Conservation (phyloP, 1,140 invertebrate species). For the Pseudobourletiella spinata region DNA sequence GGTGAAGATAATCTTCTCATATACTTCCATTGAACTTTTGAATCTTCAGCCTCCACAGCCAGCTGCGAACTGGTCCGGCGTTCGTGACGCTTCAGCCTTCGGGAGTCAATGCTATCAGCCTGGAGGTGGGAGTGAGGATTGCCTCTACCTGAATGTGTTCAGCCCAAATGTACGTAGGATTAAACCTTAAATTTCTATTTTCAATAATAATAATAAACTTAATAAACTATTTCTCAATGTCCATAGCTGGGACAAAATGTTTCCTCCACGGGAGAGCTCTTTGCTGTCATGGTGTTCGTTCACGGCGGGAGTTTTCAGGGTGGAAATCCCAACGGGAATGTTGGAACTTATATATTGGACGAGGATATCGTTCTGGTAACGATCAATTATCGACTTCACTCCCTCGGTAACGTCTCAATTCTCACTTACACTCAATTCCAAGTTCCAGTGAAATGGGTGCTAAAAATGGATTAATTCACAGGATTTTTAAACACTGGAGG, state of each 20-base stretch:
- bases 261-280: too few relatives aligned
- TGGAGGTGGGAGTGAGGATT: neutral
- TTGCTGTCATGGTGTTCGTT: slow-evolving; percentile 39
- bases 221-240: too few relatives aligned
- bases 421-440: neutral
- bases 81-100: slow-evolving; percentile 40
- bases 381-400: slow-evolving; percentile 27
- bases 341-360: slow-evolving; percentile 28
- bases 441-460: neutral
- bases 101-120: slow-evolving; percentile 43
- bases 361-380: slow-evolving; percentile 26
- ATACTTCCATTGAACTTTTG: too few relatives aligned
- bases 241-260: too few relatives aligned
- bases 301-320: slow-evolving; percentile 38
- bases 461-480: neutral
- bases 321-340: slow-evolving; percentile 13
- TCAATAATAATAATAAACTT: neutral
- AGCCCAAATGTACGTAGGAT: neutral
- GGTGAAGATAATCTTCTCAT: too few relatives aligned
- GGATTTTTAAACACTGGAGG: slow-evolving; percentile 16
- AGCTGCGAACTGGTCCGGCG: slow-evolving; percentile 42
- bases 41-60: slow-evolving; percentile 33
- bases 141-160: slow-evolving; percentile 10
- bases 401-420: slow-evolving; percentile 21
- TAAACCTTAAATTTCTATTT: slow-evolving; percentile 6